Conservation (phyloP, 1,140 invertebrate species). For the Trichoplusia ni region DNA sequence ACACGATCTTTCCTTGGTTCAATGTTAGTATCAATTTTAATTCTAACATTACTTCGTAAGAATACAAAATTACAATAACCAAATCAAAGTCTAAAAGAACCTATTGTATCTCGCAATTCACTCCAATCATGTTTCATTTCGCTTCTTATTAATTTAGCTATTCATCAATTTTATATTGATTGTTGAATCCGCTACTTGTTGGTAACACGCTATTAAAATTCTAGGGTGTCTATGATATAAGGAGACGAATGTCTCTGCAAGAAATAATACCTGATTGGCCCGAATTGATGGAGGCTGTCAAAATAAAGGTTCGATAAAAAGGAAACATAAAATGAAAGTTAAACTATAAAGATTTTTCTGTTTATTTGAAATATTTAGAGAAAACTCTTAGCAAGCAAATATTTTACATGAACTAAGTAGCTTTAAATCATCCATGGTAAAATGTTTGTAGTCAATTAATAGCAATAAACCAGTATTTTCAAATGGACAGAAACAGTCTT, state of each 20-base stretch:
- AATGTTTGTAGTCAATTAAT: no score
- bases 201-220: slow-evolving; percentile 63
- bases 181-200: neutral
- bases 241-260: slow-evolving; percentile 84
- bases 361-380: slow-evolving; percentile 51
- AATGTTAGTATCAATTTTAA: slow-evolving; percentile 43
- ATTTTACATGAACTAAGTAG: no score
- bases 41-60: no score
- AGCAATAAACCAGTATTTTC: no score
- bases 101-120: neutral
- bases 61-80: neutral
- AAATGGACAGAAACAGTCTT: slow-evolving; percentile 55
- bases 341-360: slow-evolving; percentile 46
- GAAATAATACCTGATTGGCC: slow-evolving; percentile 86
- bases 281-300: slow-evolving; percentile 82
- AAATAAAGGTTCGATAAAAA: slow-evolving; percentile 84
- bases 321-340: slow-evolving; percentile 63
- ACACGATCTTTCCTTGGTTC: slow-evolving; percentile 45
- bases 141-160: slow-evolving; percentile 58
- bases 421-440: no score
- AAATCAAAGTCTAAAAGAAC: neutral
- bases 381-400: neutral
- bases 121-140: slow-evolving; percentile 12
- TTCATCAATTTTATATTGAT: neutral
- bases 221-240: slow-evolving; percentile 85